Base-by-base conservation (phyloP, 2,888 invertebrate species). In the Heliconius ismenius region DNA sequence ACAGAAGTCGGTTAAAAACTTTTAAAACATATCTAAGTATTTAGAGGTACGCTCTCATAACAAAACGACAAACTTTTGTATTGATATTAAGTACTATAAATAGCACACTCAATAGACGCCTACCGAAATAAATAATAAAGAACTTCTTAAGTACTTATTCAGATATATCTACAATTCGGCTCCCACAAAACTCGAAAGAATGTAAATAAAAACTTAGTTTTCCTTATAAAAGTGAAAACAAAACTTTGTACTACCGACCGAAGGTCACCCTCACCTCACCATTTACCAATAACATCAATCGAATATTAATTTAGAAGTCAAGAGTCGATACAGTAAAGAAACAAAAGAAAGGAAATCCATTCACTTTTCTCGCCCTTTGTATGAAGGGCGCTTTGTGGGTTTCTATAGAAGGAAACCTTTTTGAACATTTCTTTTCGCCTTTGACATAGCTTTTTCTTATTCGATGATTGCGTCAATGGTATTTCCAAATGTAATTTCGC, bases 241-340 rank as follows among this genome's bases (percentile, higher is more conserved):
- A 58, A 70, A 70, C 54, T 70, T 70, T 15, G 1, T 24, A 69
- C 62, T 39, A 63, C 36, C 36, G 60, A 49, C 69, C 69, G 73
- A 73, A 77, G 75, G 77, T 79, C 76, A 77, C 74, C 76, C 74
- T 74, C 74, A 72, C 79, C 76, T 68, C 49, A 76, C 54, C 28
- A 70, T 32, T 58, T 58, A 70, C 81, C 84, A 84, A 86, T 86
- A 86, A 86, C 84, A 86, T 85, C 85, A 87, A 88, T 90, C 84
- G 85, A 88, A 88, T 87, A 89, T 87, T 87, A 89, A 90, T 90
- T 87, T 86, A 78, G 82, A 84, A 85, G 81, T 85, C 84, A 82
- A 87, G 84, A 80, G 79, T 82, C 83, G 81, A 84, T 85, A 85
- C 84, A 86, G 84, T 83, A 84, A 82, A 84, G 88, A 89, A 90